phyloP scores from a whole-genome alignment of 2,113 vertebrate species.

The Oncorhynchus nerka region DNA sequence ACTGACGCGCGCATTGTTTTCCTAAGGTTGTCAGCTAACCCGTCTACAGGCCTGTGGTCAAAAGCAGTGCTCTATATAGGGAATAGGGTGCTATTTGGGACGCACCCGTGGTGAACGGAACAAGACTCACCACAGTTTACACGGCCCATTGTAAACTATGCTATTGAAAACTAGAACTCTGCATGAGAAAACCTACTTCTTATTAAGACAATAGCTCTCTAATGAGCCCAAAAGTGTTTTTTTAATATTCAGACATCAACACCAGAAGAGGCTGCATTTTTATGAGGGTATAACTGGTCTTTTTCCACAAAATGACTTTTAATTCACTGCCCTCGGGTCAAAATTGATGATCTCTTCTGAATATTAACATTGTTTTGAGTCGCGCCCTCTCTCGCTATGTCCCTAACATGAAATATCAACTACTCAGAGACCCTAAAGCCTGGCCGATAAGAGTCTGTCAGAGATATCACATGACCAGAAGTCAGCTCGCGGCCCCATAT shows the following conservation, averaged over 20 bases:
- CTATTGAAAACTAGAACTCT: neutral
- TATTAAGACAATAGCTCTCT: neutral
- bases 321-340: neutral
- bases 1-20: too few relatives aligned
- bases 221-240: neutral
- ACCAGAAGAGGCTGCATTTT: neutral
- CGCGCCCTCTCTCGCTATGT: neutral
- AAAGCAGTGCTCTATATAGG: too few relatives aligned
- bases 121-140: neutral
- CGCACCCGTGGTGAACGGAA: neutral
- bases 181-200: neutral
- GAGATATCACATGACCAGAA: neutral
- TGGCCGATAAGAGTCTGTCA: neutral
- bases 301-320: neutral
- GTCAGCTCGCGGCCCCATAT: too few relatives aligned
- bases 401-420: neutral
- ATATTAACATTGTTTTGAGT: neutral
- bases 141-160: neutral
- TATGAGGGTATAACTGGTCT: neutral
- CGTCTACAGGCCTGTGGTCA: too few relatives aligned
- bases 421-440: neutral
- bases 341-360: neutral
- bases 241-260: neutral
- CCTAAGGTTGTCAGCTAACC: too few relatives aligned
- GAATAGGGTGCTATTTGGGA: too few relatives aligned